Conservation (phyloP, 2,113 vertebrate species). For the Hucho hucho region DNA sequence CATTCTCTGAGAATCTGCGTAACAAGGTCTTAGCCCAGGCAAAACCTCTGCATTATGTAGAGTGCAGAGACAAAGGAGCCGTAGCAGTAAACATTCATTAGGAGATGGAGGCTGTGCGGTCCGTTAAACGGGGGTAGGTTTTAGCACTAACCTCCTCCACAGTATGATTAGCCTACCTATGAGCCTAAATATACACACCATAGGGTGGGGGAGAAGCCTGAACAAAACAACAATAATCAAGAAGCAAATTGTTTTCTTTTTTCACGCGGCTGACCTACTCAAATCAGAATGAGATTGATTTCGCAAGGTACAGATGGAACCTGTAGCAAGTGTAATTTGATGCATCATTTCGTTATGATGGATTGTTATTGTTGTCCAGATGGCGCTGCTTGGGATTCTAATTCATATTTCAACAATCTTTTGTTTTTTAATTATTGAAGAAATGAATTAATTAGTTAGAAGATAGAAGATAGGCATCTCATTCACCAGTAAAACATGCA, state of each 20-base stretch:
- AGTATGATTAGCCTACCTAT: conserved; percentile 63
- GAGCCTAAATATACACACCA: conserved; percentile 48
- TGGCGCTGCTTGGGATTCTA: conserved; percentile 69
- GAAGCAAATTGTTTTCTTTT: conserved; percentile 62
- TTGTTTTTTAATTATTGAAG: conserved; percentile 33
- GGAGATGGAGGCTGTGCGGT: conserved; percentile 47
- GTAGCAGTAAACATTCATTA: conserved; percentile 33
- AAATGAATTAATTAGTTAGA: conserved; percentile 46
- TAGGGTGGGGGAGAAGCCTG: conserved; percentile 25
- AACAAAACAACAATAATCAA: conserved; percentile 67
- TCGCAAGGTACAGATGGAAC: conserved; percentile 74
- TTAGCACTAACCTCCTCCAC: conserved; percentile 57
- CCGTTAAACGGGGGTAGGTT: conserved; percentile 49
- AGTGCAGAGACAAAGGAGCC: conserved; percentile 10
- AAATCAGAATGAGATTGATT: conserved; percentile 74
- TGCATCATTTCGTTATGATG: conserved; percentile 59
- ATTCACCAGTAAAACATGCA: conserved; percentile 59
- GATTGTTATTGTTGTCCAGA: conserved; percentile 74
- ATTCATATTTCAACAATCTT: conserved; percentile 68
- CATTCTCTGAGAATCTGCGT: neutral
- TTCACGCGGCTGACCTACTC: conserved; percentile 64
- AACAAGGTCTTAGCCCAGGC: neutral
- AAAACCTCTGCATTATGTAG: conserved; percentile 9
- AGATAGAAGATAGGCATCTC: conserved; percentile 36
- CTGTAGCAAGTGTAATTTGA: conserved; percentile 72